Evolutionary conservation across 2,113 vertebrate species (phyloP).

Genomic region (Macquaria ambigua): DNA sequence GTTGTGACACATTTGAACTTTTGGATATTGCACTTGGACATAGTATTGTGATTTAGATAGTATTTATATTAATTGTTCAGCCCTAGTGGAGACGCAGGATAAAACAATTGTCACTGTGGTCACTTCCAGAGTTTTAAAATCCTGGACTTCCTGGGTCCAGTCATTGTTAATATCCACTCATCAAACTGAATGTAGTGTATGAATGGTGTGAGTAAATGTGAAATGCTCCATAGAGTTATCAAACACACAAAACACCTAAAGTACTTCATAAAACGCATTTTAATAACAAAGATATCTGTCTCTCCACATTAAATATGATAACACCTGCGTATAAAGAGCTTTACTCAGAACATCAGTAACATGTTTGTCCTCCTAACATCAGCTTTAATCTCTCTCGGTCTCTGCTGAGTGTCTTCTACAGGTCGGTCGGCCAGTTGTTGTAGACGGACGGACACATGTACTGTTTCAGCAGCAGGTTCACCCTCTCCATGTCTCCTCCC

Average conservation of each 20-base stretch:
- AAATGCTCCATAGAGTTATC: neutral
- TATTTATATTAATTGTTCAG: no score
- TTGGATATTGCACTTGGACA: no score
- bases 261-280: conserved; percentile 45
- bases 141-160: no score
- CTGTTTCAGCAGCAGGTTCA: conserved; percentile 81
- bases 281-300: conserved; percentile 54
- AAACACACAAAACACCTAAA: neutral
- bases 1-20: no score
- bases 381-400: neutral
- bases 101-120: no score
- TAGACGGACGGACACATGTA: conserved; percentile 81
- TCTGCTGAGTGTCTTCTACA: conserved; percentile 48
- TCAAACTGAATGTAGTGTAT: neutral
- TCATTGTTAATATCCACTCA: neutral
- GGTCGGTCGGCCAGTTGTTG: conserved; percentile 71
- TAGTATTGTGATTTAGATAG: no score
- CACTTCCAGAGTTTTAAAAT: no score
- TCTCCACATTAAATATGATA: conserved; percentile 45
- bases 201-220: neutral
- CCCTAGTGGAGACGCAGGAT: no score
- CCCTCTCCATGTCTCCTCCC: conserved; percentile 74
- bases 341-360: conserved; percentile 22
- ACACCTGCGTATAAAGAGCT: conserved; percentile 24
- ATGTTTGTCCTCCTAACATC: neutral